Evolutionary conservation across 2,888 invertebrate species (phyloP), one percentile per base, ranked within the genome.

Genomic region (Hydropsyche betteni): DNA sequence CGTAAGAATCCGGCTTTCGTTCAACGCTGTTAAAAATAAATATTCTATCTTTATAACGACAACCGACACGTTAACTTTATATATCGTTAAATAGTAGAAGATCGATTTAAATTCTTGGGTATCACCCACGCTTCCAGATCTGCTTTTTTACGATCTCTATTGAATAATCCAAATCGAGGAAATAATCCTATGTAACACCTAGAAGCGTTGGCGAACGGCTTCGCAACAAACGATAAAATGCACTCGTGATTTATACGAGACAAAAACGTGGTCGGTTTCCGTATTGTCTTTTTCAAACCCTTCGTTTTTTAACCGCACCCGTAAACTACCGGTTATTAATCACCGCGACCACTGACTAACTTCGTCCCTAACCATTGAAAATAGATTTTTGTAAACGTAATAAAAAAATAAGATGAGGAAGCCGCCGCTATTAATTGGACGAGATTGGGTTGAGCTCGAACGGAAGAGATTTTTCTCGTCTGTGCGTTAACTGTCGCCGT

Each of bases 121-220:
- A 64, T 64, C 64, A n/a, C 64, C 64, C 64, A 64, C 64, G 12
- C 5, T 61, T 61, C 10, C 61, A 34, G 36, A 64, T 64, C 64
- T 64, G 33, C 8, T 64, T 64, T 64, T 64, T 36, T 64, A 64
- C 64, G 64, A 64, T 64, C 64, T 36, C 64, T 24, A 64, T 64
- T 64, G 64, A 64, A 64, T 64, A 64, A 64, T 64, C 64, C 64
- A 36, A 64, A 64, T 64, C 36, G 64, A 24, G 64, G 64, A 64
- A 64, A 64, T 64, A 12, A 64, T 12, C 34, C 64, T 34, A 34
- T 55, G 55, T 64, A 64, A 64, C 36, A 7, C 12, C 12, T n/a
- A 34, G 12, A 36, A 8, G 64, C 64, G 64, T 64, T 36, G 64
- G 64, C 64, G 64, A 64, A 64, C 58, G 16, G 16, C 58, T 58